phyloP scores from a whole-genome alignment of 2,888 invertebrate species.

The Altica lythri region DNA sequence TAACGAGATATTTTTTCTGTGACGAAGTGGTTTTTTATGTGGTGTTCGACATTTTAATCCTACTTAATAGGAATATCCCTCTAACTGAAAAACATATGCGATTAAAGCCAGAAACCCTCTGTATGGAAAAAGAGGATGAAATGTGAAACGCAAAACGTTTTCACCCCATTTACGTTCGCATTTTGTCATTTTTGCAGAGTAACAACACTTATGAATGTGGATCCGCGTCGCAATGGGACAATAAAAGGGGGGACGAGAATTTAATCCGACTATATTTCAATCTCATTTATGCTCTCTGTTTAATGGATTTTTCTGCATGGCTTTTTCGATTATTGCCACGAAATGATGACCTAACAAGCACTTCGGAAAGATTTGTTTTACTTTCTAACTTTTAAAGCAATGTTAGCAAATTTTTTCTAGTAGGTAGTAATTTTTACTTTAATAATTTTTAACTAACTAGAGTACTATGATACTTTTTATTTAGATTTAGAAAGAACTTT shows the following conservation, averaged over 20 bases:
- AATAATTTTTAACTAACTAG: no score
- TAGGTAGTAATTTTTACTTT: no score
- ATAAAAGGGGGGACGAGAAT: conserved; percentile 51
- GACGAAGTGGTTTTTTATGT: no score
- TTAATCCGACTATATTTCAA: conserved; percentile 45
- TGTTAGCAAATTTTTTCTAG: no score
- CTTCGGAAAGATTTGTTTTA: no score
- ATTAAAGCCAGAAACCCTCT: conserved; percentile 34
- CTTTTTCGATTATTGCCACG: conserved; percentile 23
- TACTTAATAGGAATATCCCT: conserved; percentile 26
- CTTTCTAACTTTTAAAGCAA: no score
- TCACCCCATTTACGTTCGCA: conserved; percentile 53
- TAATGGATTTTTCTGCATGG: conserved; percentile 35
- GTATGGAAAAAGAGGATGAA: conserved; percentile 37
- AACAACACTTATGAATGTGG: conserved; percentile 47
- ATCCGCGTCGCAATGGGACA: conserved; percentile 49
- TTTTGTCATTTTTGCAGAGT: conserved; percentile 54
- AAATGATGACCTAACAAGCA: background rate
- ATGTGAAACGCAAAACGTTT: conserved; percentile 41
- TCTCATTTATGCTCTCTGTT: conserved; percentile 37
- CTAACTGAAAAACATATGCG: conserved; percentile 28
- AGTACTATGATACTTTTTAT: no score
- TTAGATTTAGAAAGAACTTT: no score
- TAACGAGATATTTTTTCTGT: no score
- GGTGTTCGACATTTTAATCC: conserved; percentile 14